Evolutionary conservation across 2,888 invertebrate species (phyloP).

Genomic region (Patella caerulea): DNA sequence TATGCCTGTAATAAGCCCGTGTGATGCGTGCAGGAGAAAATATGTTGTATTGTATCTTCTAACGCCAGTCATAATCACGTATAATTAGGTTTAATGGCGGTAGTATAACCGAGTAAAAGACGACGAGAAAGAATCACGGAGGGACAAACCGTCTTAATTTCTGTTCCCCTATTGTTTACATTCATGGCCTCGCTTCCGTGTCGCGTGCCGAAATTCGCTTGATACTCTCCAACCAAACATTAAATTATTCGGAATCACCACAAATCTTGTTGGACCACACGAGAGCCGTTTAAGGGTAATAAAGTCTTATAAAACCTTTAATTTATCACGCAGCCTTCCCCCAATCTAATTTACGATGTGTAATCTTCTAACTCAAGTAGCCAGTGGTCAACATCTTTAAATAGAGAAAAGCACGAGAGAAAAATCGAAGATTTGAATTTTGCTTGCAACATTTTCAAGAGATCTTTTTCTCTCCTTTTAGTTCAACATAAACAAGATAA

Average conservation of each 20-base stretch:
- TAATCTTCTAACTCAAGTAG: neutral
- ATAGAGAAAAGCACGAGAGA: too few species aligned
- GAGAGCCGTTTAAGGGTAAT: conserved; percentile 1
- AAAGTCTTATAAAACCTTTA: neutral
- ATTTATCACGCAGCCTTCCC: neutral
- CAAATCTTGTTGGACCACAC: neutral
- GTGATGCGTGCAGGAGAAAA: neutral
- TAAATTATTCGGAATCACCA: neutral
- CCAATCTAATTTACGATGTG: conserved; percentile 2
- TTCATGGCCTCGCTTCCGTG: neutral
- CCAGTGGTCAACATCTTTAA: neutral
- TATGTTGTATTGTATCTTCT: neutral
- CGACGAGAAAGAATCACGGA: too few species aligned
- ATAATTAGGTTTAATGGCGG: too few species aligned
- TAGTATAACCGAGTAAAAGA: too few species aligned
- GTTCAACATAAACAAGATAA: too few species aligned
- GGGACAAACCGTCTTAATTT: too few species aligned
- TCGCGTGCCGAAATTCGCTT: neutral
- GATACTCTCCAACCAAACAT: neutral
- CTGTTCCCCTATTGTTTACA: neutral
- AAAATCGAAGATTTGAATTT: too few species aligned
- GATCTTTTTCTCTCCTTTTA: too few species aligned
- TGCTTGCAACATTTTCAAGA: too few species aligned
- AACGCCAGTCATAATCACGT: too few species aligned
- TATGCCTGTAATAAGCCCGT: neutral